These are phyloP conservation scores for Calameuta pallipes DNA, from an alignment of 2,888 invertebrate genomes.

Conservation along the genomic window DNA sequence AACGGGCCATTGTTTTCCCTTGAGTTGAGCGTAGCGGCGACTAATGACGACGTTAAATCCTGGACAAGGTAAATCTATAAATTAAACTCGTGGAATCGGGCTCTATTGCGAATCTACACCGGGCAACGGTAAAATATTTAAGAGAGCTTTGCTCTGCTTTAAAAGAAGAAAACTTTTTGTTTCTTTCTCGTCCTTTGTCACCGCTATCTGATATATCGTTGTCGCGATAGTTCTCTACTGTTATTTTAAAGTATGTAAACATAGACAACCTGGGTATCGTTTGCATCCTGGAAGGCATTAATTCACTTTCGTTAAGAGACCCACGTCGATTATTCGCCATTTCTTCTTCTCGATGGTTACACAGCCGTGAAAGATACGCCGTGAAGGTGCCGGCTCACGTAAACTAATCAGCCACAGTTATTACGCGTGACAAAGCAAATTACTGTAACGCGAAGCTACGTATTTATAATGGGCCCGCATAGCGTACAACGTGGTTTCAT, in stretches of 20 bases:
- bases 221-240: background rate
- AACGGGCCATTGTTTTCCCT: background rate
- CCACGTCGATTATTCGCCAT: background rate
- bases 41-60: conserved; percentile 5
- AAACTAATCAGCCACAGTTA: conserved; percentile 45
- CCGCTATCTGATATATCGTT: background rate
- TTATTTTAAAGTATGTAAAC: background rate
- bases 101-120: background rate
- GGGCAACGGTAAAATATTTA: background rate
- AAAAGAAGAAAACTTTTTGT: background rate
- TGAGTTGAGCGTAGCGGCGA: background rate
- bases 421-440: conserved; percentile 43
- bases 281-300: background rate
- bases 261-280: background rate
- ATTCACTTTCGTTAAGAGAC: background rate
- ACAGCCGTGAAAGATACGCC: conserved; percentile 14
- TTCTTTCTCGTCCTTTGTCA: background rate
- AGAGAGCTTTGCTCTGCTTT: background rate
- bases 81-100: background rate
- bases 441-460: conserved; percentile 21
- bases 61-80: background rate
- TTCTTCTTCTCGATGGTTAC: background rate
- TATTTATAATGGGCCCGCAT: background rate
- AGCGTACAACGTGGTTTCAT: background rate
- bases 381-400: conserved; percentile 44